Evolutionary conservation across 2,888 invertebrate genomes (phyloP).

Genomic region (Germaria angustata): DNA sequence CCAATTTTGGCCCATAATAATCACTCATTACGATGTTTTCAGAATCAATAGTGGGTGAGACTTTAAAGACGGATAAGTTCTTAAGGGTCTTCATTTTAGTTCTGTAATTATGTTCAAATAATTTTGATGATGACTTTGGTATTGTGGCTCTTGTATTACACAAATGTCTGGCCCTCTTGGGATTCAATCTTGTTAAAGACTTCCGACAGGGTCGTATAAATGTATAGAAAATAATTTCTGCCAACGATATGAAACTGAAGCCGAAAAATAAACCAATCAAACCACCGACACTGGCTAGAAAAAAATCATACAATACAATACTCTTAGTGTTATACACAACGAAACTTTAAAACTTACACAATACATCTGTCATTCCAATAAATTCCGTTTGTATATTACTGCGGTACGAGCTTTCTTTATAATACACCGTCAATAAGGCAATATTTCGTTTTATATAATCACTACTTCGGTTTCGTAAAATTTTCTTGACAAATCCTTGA

Average conservation of each 20-base stretch:
- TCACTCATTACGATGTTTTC: background rate
- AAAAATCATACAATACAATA: background rate
- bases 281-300: conserved; percentile 89
- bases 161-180: background rate
- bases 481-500: conserved; percentile 60
- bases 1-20: background rate
- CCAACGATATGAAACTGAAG: conserved; percentile 88
- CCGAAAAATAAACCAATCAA: conserved; percentile 89
- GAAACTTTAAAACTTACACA: conserved; percentile 82
- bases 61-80: background rate
- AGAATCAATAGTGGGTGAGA: background rate
- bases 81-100: background rate
- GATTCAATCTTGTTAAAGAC: background rate
- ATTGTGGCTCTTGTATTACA: background rate
- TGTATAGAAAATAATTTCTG: conserved; percentile 86
- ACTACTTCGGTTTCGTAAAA: conserved; percentile 62
- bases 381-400: conserved; percentile 86
- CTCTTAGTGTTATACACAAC: background rate
- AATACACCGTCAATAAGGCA: conserved; percentile 86
- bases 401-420: conserved; percentile 85
- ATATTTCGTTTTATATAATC: conserved; percentile 81
- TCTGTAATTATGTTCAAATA: background rate
- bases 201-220: conserved; percentile 82
- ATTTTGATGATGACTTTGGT: background rate
- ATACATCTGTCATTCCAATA: conserved; percentile 88